Percentiles rank a stretch among this genome's conserved stretches.
Conservation (phyloP, 2,888 invertebrate species). For the Beris morrisii region DNA sequence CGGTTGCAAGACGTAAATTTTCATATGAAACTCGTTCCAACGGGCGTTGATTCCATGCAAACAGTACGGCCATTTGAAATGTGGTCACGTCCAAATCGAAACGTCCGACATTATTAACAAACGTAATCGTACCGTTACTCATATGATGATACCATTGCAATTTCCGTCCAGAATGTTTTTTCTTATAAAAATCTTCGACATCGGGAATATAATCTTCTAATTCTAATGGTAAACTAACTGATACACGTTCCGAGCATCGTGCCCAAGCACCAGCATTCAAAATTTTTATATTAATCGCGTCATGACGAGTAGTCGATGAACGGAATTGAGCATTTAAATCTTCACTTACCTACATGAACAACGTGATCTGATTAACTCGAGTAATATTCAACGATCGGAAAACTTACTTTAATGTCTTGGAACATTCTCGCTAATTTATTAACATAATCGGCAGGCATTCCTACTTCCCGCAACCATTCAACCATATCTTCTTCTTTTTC, state of each 20-base stretch:
- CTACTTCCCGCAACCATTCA: constrained; percentile 95
- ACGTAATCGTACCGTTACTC: constrained; percentile 98
- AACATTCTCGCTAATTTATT: constrained; percentile 98
- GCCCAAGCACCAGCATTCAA: constrained; percentile 98
- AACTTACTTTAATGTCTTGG: constrained; percentile 88
- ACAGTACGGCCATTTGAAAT: constrained; percentile 99
- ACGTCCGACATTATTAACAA: constrained; percentile 86
- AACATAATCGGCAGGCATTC: constrained; percentile 99
- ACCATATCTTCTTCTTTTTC: constrained; percentile 99
- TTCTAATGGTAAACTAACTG: constrained; percentile 95
- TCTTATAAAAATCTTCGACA: constrained; percentile 97
- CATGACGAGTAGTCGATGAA: constrained; percentile 75
- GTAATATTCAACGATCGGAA: not conserved
- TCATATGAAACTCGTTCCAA: constrained; percentile 94
- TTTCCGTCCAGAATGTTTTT: constrained; percentile 96
- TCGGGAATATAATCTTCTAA: constrained; percentile 99
- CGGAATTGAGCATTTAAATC: constrained; percentile 94
- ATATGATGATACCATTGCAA: constrained; percentile 99
- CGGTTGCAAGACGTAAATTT: constrained; percentile 93
- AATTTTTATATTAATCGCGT: constrained; percentile 97
- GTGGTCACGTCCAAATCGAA: constrained; percentile 99
- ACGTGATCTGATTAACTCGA: not conserved
- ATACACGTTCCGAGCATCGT: constrained; percentile 88
- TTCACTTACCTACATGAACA: constrained; percentile 66
- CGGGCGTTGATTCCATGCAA: constrained; percentile 98